Evolutionary conservation across 2,797 vertebrate genomes (phyloP).

Genomic region (Hyperoplus immaculatus): DNA sequence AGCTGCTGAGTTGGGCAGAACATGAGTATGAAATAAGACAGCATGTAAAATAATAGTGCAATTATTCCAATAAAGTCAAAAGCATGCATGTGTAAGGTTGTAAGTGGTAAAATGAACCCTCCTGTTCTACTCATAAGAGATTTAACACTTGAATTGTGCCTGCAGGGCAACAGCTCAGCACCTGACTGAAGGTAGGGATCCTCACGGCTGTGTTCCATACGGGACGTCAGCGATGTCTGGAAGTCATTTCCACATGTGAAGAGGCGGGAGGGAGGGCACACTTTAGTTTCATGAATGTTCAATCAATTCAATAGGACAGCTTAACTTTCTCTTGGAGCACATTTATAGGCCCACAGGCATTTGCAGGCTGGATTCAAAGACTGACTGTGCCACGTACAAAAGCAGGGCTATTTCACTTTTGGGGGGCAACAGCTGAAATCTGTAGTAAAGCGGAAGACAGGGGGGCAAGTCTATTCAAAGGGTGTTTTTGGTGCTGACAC

Average conservation of each 20-base stretch:
- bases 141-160: constrained; percentile 84
- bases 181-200: constrained; percentile 86
- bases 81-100: constrained; percentile 61
- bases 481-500: constrained; percentile 52
- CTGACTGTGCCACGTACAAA: constrained; percentile 74
- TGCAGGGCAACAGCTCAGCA: constrained; percentile 84
- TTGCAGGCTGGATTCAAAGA: constrained; percentile 82
- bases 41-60: constrained; percentile 71
- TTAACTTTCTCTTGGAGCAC: constrained; percentile 85
- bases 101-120: constrained; percentile 74
- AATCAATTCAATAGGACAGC: constrained; percentile 90
- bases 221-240: constrained; percentile 85
- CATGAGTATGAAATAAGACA: constrained; percentile 65
- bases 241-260: constrained; percentile 88
- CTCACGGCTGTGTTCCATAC: constrained; percentile 84
- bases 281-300: constrained; percentile 89
- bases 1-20: constrained; percentile 27
- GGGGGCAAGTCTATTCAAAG: constrained; percentile 48
- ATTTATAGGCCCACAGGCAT: constrained; percentile 86
- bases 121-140: constrained; percentile 77
- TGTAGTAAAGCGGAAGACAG: constrained; percentile 44
- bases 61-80: constrained; percentile 74
- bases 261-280: constrained; percentile 71
- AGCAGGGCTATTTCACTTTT: constrained; percentile 82
- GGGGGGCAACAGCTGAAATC: constrained; percentile 77